These are phyloP conservation scores for Periophthalmodon schlosseri DNA, from an alignment of 2,113 vertebrate genomes.

Conservation along the genomic window DNA sequence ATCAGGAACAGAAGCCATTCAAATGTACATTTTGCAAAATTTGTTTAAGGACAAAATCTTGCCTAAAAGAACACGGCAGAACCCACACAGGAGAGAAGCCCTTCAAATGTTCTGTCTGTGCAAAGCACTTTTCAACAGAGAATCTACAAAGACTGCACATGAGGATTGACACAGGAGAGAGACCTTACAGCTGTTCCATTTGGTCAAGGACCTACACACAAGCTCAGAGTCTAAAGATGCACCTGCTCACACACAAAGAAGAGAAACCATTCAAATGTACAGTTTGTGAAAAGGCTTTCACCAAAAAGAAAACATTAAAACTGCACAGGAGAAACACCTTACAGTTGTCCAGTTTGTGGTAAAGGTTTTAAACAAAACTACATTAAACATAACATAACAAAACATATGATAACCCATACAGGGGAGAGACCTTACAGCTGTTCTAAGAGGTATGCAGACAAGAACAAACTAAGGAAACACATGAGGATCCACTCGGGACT, in stretches of 20 bases:
- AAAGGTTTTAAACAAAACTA: neutral
- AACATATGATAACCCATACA: neutral
- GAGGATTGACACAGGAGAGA: neutral
- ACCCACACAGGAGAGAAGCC: neutral
- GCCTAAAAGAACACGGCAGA: neutral
- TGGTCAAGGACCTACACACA: neutral
- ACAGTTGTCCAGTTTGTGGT: neutral
- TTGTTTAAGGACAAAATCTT: too few species aligned
- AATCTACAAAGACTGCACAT: neutral
- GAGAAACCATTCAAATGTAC: neutral
- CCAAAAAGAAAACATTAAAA: neutral
- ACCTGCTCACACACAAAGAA: neutral
- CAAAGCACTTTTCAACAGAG: neutral
- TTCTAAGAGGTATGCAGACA: neutral
- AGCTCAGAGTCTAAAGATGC: too few species aligned
- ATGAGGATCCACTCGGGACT: neutral
- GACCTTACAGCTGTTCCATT: neutral
- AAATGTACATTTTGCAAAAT: neutral
- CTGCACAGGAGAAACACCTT: neutral
- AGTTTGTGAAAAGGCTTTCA: neutral
- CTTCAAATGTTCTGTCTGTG: neutral
- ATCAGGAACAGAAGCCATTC: neutral
- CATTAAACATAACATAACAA: too few species aligned
- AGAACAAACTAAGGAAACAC: neutral
- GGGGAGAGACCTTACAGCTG: neutral